These are phyloP conservation scores for Sphaerophoria rueppellii DNA, from an alignment of 2,888 invertebrate species.

Conservation along the genomic window DNA sequence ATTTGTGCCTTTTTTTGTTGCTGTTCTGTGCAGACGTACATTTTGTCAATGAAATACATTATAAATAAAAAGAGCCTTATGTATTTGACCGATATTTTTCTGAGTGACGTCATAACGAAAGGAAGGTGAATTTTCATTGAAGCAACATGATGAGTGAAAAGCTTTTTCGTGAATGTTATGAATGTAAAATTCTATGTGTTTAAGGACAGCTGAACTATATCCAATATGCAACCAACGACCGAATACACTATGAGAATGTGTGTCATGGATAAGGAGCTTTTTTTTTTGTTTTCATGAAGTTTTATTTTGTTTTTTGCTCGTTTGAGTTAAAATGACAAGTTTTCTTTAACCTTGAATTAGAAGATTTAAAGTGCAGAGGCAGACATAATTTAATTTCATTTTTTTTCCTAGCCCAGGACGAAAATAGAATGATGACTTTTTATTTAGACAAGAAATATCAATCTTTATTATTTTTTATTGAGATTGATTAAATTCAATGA, in stretches of 20 bases:
- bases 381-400: conserved; percentile 12
- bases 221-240: background rate
- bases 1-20: background rate
- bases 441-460: background rate
- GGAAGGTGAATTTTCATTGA: conserved; percentile 66
- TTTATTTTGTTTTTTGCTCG: background rate
- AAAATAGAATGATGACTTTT: background rate
- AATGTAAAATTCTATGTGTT: conserved; percentile 48
- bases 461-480: too few relatives aligned
- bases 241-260: background rate
- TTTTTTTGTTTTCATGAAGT: background rate
- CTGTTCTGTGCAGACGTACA: conserved; percentile 65
- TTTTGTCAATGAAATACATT: conserved; percentile 72
- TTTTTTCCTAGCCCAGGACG: background rate
- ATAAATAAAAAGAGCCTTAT: conserved; percentile 49
- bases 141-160: conserved; percentile 59
- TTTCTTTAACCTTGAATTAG: conserved; percentile 34
- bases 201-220: background rate
- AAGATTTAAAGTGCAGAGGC: conserved; percentile 28
- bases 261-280: conserved; percentile 27
- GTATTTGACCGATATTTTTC: conserved; percentile 69
- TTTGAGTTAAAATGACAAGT: conserved; percentile 1
- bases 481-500: too few relatives aligned
- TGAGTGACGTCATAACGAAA: conserved; percentile 66
- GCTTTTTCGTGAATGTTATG: conserved; percentile 57